phyloP scores from a whole-genome alignment of 2,113 vertebrate species.

The Salvelinus sp. region DNA sequence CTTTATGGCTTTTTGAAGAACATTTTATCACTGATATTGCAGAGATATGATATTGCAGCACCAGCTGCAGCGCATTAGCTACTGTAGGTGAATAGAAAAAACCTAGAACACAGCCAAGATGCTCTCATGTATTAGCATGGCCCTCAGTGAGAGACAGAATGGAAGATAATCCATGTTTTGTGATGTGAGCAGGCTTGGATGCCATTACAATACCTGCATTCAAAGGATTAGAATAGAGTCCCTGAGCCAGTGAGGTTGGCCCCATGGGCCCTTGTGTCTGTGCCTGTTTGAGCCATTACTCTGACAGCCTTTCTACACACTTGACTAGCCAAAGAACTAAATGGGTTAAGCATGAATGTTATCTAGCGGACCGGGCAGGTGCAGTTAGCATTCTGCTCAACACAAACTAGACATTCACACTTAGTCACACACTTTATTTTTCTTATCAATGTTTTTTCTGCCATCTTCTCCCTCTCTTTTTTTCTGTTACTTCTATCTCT shows the following conservation, averaged over 20 bases:
- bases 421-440: not conserved
- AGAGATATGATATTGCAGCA: no score
- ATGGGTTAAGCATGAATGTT: slow-evolving; percentile 8
- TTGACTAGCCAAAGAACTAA: slow-evolving; percentile 4
- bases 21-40: no score
- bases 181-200: slow-evolving; percentile 6
- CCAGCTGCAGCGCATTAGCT: no score
- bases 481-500: slow-evolving; percentile 3
- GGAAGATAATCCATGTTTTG: not conserved
- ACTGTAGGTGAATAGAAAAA: no score
- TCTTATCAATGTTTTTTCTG: not conserved
- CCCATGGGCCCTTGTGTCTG: slow-evolving; percentile 22
- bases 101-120: not conserved
- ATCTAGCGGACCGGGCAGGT: slow-evolving; percentile 9
- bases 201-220: slow-evolving; percentile 40
- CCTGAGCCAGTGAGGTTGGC: slow-evolving; percentile 24
- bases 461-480: not conserved
- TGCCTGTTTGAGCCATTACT: slow-evolving; percentile 2
- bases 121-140: no score
- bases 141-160: no score
- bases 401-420: not conserved
- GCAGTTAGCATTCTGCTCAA: not conserved
- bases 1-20: no score
- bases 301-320: not conserved
- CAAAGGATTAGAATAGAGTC: slow-evolving; percentile 37